Evolutionary conservation across 2,797 vertebrate species (phyloP).

Genomic region (Acipenser transmontanus): DNA sequence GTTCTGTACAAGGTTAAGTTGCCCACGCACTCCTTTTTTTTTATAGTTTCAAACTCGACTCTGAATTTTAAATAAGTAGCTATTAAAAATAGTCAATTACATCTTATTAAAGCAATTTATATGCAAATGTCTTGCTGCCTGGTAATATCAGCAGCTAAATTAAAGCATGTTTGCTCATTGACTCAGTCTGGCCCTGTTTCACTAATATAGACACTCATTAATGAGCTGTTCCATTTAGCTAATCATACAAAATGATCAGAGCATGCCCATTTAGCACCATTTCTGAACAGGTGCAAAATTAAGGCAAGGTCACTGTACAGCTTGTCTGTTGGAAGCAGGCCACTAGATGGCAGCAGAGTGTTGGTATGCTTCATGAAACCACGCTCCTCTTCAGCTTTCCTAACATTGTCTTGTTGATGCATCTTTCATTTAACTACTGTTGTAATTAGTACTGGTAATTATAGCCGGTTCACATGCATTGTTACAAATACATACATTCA

Average conservation of each 20-base stretch:
- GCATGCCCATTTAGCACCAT: slow-evolving; percentile 12
- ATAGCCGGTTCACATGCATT: too few relatives aligned
- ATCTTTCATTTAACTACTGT: too few relatives aligned
- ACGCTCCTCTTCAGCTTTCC: too few relatives aligned
- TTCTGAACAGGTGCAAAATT: slow-evolving; percentile 12
- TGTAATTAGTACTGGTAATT: too few relatives aligned
- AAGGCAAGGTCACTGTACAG: not conserved
- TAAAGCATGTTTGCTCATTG: slow-evolving; percentile 43
- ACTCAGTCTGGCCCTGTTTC: slow-evolving; percentile 45
- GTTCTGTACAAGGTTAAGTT: slow-evolving; percentile 27
- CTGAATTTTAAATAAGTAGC: slow-evolving; percentile 54
- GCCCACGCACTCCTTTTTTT: slow-evolving; percentile 32
- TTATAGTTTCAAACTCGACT: slow-evolving; percentile 40
- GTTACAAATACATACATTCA: too few relatives aligned
- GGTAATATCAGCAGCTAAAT: slow-evolving; percentile 40
- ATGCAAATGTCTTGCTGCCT: slow-evolving; percentile 55
- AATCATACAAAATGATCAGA: slow-evolving; percentile 25
- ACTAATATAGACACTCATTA: slow-evolving; percentile 50
- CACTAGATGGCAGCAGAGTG: slow-evolving; percentile 76
- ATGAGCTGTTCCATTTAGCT: slow-evolving; percentile 41
- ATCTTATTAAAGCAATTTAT: slow-evolving; percentile 58
- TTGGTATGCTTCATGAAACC: slow-evolving; percentile 38
- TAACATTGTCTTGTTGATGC: too few relatives aligned
- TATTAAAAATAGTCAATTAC: slow-evolving; percentile 44
- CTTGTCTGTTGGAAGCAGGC: slow-evolving; percentile 10